Conservation (phyloP, 2,113 vertebrate species). For the Sebastes fasciatus region DNA sequence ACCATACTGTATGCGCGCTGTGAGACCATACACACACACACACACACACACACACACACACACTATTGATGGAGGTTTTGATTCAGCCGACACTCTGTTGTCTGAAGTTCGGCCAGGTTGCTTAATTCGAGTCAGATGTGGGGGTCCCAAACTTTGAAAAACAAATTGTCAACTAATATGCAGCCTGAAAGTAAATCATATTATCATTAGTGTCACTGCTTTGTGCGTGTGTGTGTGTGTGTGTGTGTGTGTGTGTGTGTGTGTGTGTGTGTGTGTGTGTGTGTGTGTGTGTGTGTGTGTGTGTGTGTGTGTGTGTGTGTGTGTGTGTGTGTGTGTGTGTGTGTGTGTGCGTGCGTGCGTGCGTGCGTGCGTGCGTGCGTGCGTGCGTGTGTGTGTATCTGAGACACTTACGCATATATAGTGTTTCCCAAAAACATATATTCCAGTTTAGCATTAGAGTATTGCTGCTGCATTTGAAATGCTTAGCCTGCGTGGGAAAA, state of each 20-base stretch:
- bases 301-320: background rate
- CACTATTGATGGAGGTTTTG: background rate
- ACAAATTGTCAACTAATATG: background rate
- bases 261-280: no score
- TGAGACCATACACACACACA: background rate
- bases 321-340: background rate
- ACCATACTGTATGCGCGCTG: background rate
- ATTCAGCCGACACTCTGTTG: background rate
- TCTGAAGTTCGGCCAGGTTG: background rate
- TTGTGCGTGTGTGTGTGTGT: background rate
- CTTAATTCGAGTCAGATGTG: background rate
- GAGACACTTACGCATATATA: background rate
- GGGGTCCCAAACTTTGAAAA: background rate
- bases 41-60: no score
- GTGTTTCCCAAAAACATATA: background rate
- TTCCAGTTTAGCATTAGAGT: background rate
- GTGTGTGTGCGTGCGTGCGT: no score
- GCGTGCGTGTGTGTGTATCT: background rate
- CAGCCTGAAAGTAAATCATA: background rate
- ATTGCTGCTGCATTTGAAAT: no score
- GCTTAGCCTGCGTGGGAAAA: no score
- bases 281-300: no score
- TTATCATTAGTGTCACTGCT: background rate
- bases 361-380: no score
- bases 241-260: no score